Evolutionary conservation across 2,888 invertebrate genomes (phyloP).

Genomic region (Sphaerophoria taeniata): DNA sequence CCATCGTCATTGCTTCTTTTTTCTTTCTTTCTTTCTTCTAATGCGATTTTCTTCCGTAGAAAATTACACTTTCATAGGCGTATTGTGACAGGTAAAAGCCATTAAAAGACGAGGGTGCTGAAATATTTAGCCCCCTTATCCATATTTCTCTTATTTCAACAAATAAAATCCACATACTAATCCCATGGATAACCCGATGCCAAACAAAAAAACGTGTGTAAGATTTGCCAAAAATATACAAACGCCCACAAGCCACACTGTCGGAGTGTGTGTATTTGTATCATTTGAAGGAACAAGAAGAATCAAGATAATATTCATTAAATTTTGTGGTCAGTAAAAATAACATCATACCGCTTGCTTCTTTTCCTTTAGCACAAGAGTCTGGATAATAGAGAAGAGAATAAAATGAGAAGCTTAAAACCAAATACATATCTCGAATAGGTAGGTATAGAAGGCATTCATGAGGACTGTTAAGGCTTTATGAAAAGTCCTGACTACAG

Average conservation of each 20-base stretch:
- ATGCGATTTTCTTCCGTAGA: constrained; percentile 61
- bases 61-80: constrained; percentile 72
- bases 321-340: constrained; percentile 73
- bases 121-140: constrained; percentile 51
- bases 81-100: constrained; percentile 69
- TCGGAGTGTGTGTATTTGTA: neutral
- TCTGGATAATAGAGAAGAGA: neutral
- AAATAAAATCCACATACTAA: constrained; percentile 54
- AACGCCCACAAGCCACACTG: neutral
- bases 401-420: constrained; percentile 21
- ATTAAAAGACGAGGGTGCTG: constrained; percentile 67
- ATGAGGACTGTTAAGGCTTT: constrained; percentile 1
- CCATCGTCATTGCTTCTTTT: neutral
- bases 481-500: constrained; percentile 11
- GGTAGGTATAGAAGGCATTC: neutral
- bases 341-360: constrained; percentile 49
- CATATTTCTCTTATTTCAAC: neutral
- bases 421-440: neutral
- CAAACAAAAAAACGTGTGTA: neutral
- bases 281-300: constrained; percentile 42
- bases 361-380: too few species aligned
- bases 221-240: neutral
- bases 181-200: constrained; percentile 44
- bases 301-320: constrained; percentile 71
- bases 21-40: constrained; percentile 20